Base-by-base conservation (phyloP, 2,797 vertebrate genomes). In the Coregonus suidteri region DNA sequence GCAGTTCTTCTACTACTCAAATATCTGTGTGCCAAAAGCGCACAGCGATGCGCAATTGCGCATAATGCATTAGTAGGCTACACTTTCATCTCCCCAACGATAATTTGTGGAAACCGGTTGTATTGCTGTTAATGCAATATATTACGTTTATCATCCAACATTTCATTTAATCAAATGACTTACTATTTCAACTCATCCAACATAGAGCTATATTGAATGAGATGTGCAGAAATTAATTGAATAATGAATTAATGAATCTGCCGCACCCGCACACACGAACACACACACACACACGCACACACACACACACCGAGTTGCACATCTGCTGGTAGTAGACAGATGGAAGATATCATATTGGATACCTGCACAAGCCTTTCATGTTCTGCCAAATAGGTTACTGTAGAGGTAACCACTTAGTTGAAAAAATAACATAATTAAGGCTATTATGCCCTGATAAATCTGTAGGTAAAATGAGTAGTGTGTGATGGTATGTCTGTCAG, bases 1-100 rank as follows among this genome's bases (percentile, higher is more conserved):
- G 96, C 95, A 96, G 97, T 94, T 93, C 93, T 92, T 93, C 94
- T 93, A 94, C 91, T 89, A 95, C 95, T 96, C 96, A 96, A 97
- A 97, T 89, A 90, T 34, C 0, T 30, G 4, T 14, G 30, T 67
- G 14, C 65, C 11, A 4, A 30, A 67, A 35, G 31, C 31, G 4
- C 14, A 13, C 13, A 18, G 15, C 1, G 53, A 54, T 54, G 15
- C 53, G 53, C 53, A 54, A 53, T 54, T 54, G 6, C 54, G 18
- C 18, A n/a, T 59, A 5, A 47, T 11, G 41, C 41, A 3, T 47
- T 47, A 20, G n/a, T 18, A n/a, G 16, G 4, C 16, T n/a, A 47
- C 41, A 47, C 41, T 47, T 47, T 47, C 41, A 47, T 59, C 56
- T 59, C n/a, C 56, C 56, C 18, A 59, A 59, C 0, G 1, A 6